Base-by-base conservation (phyloP, 2,113 vertebrate genomes). In the Amphiprion ocellaris region DNA sequence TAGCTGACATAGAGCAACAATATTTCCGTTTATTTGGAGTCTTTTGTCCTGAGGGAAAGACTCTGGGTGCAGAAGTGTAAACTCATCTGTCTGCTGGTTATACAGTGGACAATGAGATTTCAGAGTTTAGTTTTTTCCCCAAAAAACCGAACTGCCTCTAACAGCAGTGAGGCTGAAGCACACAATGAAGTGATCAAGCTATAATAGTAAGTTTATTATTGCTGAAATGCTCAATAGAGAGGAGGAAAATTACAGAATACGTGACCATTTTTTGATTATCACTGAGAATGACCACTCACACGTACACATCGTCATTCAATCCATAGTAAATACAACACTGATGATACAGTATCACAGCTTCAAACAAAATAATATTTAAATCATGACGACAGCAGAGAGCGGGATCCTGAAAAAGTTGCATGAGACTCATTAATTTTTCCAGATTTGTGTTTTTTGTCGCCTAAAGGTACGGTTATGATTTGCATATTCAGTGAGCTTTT, bases 401-500 rank as follows among this genome's bases (percentile, higher is more conserved):
- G 39, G n/a, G 10, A 66, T 59, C 9, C 15, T 41, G 6, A 30
- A 53, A 23, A 61, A 52, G 24, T 61, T 28, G 15, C 12, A 50
- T 24, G 41, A 53, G 54, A 47, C 26, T 65, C 61, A 10, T 73
- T 64, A 41, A 41, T 24, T 49, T 67, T 59, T 53, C 6, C 60
- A 39, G 16, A 52, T 73, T 30, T 67, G 11, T 37, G 23, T 66
- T 65, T 73, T 71, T 73, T 71, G 37, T 62, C 26, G 53, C 85
- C 76, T 33, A 62, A 61, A 89, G 86, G 41, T 79, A 58, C 33
- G 37, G 62, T 74, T 73, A 10, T 1, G 6, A 77, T 87, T 85
- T 80, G 67, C 85, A 90, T 72, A 69, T 86, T 83, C 50, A 44
- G 46, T 55, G 24, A 75, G 56, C 15, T 62, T 52, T 62, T 69